These are phyloP conservation scores for Drosophila paranaensis DNA, from an alignment of 2,888 invertebrate genomes.

Conservation along the genomic window DNA sequence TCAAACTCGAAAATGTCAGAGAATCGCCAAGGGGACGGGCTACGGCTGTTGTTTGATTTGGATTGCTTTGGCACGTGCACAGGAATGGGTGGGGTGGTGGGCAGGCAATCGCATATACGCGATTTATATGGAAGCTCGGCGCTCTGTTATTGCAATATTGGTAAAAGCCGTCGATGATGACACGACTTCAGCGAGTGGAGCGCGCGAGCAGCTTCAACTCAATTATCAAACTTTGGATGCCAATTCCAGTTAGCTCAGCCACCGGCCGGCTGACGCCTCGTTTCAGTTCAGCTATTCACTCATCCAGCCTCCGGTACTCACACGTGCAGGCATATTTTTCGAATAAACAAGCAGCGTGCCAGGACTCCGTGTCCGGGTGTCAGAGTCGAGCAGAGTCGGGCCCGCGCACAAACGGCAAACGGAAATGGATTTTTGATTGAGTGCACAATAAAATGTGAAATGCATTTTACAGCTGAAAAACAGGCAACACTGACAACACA, in stretches of 20 bases:
- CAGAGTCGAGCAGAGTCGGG: constrained; percentile 10
- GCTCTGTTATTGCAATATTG: constrained; percentile 52
- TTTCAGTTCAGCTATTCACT: constrained; percentile 29
- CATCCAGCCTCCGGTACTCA: constrained; percentile 31
- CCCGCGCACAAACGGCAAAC: constrained; percentile 64
- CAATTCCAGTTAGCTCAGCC: constrained; percentile 43
- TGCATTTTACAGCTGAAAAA: constrained; percentile 71
- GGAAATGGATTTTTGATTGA: constrained; percentile 80
- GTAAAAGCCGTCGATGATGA: constrained; percentile 59
- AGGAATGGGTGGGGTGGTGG: background rate
- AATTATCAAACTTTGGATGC: constrained; percentile 76
- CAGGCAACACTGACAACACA: constrained; percentile 40
- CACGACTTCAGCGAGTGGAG: constrained; percentile 54
- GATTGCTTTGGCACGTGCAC: constrained; percentile 68
- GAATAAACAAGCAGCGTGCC: constrained; percentile 37
- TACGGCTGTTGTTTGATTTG: constrained; percentile 34
- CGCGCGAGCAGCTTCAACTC: constrained; percentile 67
- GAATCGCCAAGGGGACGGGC: constrained; percentile 8
- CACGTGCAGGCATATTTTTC: constrained; percentile 50
- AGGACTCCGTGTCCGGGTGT: constrained; percentile 4
- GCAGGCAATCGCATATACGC: constrained; percentile 36
- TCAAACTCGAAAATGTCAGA: constrained; percentile 54
- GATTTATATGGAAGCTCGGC: constrained; percentile 41
- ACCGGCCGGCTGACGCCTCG: constrained; percentile 3
- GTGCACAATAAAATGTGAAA: constrained; percentile 80